Evolutionary conservation across 2,888 invertebrate genomes (phyloP).

Genomic region (Ectobius pallidus): DNA sequence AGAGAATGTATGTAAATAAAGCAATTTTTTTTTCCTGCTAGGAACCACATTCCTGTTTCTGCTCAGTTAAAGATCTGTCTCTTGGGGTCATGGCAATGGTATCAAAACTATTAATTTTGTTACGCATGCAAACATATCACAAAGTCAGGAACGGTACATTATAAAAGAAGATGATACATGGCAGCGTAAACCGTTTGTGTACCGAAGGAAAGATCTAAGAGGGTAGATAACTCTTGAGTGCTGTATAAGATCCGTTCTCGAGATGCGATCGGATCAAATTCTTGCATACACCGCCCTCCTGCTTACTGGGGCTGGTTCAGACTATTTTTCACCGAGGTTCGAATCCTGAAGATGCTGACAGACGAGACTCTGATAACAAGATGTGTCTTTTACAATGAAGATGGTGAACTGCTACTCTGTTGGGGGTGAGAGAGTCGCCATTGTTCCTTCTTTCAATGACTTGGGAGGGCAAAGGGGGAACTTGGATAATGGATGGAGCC

Average conservation of each 20-base stretch:
- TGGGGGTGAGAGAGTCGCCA: slow-evolving; percentile 24
- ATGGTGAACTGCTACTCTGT: slow-evolving; percentile 12
- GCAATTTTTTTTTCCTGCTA: too few relatives aligned
- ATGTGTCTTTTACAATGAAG: slow-evolving; percentile 13
- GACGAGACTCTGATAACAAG: slow-evolving; percentile 21
- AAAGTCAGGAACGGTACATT: not conserved
- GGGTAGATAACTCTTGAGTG: not conserved
- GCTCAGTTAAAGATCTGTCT: too few relatives aligned
- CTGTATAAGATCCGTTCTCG: not conserved
- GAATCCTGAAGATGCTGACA: slow-evolving; percentile 15
- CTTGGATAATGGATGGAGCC: slow-evolving; percentile 14
- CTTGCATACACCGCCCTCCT: too few relatives aligned
- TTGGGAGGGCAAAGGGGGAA: not conserved
- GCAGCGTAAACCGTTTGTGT: slow-evolving; percentile 1
- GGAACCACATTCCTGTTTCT: too few relatives aligned
- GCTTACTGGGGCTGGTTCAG: not conserved
- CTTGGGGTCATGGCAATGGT: too few relatives aligned
- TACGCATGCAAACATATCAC: too few relatives aligned
- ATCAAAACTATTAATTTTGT: too few relatives aligned
- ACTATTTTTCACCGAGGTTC: slow-evolving; percentile 13
- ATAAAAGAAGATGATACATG: not conserved
- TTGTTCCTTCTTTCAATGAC: slow-evolving; percentile 31
- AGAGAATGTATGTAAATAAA: too few relatives aligned
- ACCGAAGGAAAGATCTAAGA: not conserved
- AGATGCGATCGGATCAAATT: not conserved